Evolutionary conservation across 2,888 invertebrate species (phyloP).

Genomic region (Mimachlamys varia): DNA sequence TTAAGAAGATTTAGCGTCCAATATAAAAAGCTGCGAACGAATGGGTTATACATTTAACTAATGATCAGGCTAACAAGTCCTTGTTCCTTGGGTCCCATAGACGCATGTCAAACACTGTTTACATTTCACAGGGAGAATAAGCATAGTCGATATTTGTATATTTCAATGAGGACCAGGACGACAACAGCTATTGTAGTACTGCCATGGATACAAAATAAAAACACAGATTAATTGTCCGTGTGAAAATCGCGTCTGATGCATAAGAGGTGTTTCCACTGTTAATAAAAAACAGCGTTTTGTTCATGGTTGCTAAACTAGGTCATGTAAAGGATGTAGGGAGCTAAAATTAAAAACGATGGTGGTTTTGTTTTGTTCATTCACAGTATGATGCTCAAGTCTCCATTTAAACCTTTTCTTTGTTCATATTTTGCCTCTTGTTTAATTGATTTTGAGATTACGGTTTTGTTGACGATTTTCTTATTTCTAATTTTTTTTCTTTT

Average conservation of each 20-base stretch:
- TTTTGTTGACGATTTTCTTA: too few species aligned
- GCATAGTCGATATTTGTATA: neutral
- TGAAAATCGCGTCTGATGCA: neutral
- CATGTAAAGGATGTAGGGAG: neutral
- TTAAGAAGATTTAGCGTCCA: too few species aligned
- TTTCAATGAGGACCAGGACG: neutral
- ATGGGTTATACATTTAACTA: too few species aligned
- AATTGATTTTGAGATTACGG: too few species aligned
- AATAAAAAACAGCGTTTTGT: neutral
- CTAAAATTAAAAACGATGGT: neutral
- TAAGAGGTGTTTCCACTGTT: neutral
- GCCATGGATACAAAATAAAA: neutral
- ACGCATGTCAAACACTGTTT: neutral
- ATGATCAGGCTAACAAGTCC: neutral
- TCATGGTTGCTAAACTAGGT: neutral
- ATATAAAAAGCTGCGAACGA: too few species aligned
- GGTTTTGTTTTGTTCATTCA: neutral
- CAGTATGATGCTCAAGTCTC: neutral
- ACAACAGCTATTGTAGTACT: neutral
- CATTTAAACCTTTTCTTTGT: too few species aligned
- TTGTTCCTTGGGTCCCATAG: neutral
- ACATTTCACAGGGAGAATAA: conserved; percentile 26
- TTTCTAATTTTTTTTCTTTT: too few species aligned
- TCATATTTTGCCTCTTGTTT: too few species aligned
- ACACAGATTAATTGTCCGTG: neutral